Evolutionary conservation across 2,888 invertebrate species (phyloP).

Genomic region (Cotesia congregata): DNA sequence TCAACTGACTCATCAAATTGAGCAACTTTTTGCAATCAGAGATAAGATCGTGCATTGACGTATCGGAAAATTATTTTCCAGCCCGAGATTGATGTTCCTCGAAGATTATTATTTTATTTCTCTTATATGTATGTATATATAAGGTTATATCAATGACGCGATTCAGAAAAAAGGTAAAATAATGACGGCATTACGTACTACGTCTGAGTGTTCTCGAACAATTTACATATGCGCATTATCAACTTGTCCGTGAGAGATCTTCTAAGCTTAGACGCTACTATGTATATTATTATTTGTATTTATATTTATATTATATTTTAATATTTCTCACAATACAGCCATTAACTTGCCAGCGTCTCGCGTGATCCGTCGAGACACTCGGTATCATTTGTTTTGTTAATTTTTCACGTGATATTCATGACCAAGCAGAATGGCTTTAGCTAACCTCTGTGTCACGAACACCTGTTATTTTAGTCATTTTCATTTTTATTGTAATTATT

Average conservation of each 20-base stretch:
- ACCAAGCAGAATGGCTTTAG: background rate
- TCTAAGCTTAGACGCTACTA: background rate
- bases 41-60: no score
- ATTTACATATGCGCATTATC: conserved; percentile 60
- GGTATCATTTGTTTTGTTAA: conserved; percentile 24
- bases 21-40: no score
- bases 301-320: background rate
- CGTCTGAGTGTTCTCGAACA: conserved; percentile 57
- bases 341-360: conserved; percentile 45
- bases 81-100: no score
- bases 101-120: no score
- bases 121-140: no score
- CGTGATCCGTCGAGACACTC: conserved; percentile 38
- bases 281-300: no score
- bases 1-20: no score
- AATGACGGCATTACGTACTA: conserved; percentile 45
- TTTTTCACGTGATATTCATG: conserved; percentile 29
- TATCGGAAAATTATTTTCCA: no score
- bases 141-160: conserved; percentile 13
- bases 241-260: conserved; percentile 25
- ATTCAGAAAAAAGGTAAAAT: conserved; percentile 23
- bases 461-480: conserved; percentile 15
- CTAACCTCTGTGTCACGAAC: conserved; percentile 4
- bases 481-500: background rate
- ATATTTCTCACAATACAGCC: conserved; percentile 44